A percentile compares a stretch with the other conserved stretches of the same genome.
Evolutionary conservation across 2,888 invertebrate species (phyloP).

Genomic region (Smittia aterrima): DNA sequence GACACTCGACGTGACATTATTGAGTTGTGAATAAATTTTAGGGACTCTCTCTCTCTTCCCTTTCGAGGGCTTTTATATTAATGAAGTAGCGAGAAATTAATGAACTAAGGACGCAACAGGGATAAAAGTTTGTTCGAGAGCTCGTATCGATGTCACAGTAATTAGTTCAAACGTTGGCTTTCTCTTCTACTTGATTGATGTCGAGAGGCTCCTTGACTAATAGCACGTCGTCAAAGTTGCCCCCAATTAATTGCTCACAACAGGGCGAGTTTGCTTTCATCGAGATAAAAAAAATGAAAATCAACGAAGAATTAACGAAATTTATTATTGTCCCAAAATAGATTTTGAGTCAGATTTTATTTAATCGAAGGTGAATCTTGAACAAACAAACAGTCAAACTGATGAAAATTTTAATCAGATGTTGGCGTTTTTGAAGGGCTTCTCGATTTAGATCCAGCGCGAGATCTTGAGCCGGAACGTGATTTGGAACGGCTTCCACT

Average conservation of each 20-base stretch:
- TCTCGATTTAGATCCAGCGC: constrained; percentile 52
- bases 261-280: too few species aligned
- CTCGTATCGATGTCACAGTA: constrained; percentile 17
- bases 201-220: not conserved
- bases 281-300: too few species aligned
- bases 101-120: not conserved
- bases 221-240: not conserved
- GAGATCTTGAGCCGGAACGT: constrained; percentile 51
- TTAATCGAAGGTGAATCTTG: not conserved
- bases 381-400: not conserved
- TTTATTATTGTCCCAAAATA: too few species aligned
- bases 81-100: not conserved
- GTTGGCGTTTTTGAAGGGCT: constrained; percentile 8
- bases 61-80: not conserved
- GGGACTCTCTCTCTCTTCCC: too few species aligned
- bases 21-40: too few species aligned
- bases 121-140: not conserved
- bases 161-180: not conserved
- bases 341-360: not conserved
- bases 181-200: not conserved
- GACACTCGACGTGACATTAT: too few species aligned
- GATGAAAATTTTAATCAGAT: constrained; percentile 41
- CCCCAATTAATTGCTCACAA: too few species aligned
- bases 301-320: too few species aligned
- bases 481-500: constrained; percentile 11